Percentiles rank a stretch among this genome's conserved stretches.
Evolutionary conservation across 1,140 invertebrate genomes (phyloP).

Genomic region (Bombus confusus): DNA sequence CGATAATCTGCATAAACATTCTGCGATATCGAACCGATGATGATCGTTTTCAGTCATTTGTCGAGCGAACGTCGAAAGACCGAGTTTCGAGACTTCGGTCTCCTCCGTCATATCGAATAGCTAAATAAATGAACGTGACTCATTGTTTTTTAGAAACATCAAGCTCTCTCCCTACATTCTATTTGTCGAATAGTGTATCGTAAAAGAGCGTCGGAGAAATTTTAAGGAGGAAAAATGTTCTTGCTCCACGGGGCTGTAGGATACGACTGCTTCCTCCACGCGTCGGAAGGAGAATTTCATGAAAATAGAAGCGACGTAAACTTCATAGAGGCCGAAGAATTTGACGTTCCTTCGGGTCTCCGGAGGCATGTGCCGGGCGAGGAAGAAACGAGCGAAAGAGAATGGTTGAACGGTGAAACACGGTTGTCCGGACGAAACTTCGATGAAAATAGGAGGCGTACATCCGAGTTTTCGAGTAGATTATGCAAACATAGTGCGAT

Average conservation of each 20-base stretch:
- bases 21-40: no score
- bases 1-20: no score
- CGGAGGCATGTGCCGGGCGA: not conserved
- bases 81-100: no score
- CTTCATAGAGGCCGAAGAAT: conserved; percentile 42
- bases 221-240: conserved; percentile 18
- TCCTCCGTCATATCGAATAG: no score
- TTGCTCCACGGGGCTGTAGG: not conserved
- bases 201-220: conserved; percentile 15
- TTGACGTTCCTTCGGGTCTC: conserved; percentile 30
- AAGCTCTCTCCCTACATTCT: no score
- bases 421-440: not conserved
- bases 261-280: conserved; percentile 35
- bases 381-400: conserved; percentile 1
- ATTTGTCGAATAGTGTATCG: not conserved
- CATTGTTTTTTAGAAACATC: no score
- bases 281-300: conserved; percentile 44
- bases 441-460: conserved; percentile 16
- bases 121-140: no score
- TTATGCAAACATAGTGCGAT: conserved; percentile 50
- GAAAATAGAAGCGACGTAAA: conserved; percentile 54
- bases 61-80: no score
- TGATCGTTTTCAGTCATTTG: no score
- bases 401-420: conserved; percentile 14
- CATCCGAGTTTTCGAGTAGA: conserved; percentile 20